These are phyloP conservation scores for Hylaea fasciaria DNA, from an alignment of 2,888 invertebrate species.

Conservation along the genomic window DNA sequence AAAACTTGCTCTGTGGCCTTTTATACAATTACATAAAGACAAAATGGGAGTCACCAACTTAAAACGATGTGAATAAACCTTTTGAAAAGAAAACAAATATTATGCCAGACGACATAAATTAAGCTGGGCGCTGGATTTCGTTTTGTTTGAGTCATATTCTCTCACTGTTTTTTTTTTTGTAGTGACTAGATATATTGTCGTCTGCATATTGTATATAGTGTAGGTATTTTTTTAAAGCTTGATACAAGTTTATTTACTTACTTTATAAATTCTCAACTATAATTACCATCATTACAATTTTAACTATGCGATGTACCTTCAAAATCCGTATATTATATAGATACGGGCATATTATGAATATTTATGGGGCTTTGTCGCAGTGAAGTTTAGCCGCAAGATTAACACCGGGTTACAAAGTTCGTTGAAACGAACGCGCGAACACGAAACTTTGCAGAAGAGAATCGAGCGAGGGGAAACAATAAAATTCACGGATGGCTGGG, in stretches of 20 bases:
- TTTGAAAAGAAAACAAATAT: slow-evolving; percentile 39
- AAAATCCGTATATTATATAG: too few species aligned
- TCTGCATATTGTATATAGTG: background rate
- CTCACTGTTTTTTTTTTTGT: slow-evolving; percentile 31
- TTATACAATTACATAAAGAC: slow-evolving; percentile 25
- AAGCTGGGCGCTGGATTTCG: slow-evolving; percentile 24
- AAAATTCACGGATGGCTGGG: slow-evolving; percentile 76
- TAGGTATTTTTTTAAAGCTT: too few species aligned
- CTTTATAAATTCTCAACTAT: too few species aligned
- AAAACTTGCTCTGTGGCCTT: slow-evolving; percentile 23
- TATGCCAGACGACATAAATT: slow-evolving; percentile 42
- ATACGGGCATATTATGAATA: slow-evolving; percentile 22
- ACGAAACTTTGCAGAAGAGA: slow-evolving; percentile 63
- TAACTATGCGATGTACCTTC: too few species aligned
- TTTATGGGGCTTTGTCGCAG: slow-evolving; percentile 39
- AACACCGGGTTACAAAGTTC: slow-evolving; percentile 57
- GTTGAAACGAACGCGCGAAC: slow-evolving; percentile 62
- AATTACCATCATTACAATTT: too few species aligned
- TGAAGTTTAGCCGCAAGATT: slow-evolving; percentile 52
- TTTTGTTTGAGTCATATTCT: slow-evolving; percentile 33
- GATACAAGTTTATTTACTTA: too few species aligned
- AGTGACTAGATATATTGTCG: background rate
- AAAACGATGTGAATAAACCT: slow-evolving; percentile 34
- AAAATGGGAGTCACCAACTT: slow-evolving; percentile 17
- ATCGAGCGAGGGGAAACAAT: slow-evolving; percentile 71